Percentiles rank a stretch among this genome's conserved stretches.
phyloP scores from a whole-genome alignment of 2,888 invertebrate species.

The Tetrapedia diversipes region DNA sequence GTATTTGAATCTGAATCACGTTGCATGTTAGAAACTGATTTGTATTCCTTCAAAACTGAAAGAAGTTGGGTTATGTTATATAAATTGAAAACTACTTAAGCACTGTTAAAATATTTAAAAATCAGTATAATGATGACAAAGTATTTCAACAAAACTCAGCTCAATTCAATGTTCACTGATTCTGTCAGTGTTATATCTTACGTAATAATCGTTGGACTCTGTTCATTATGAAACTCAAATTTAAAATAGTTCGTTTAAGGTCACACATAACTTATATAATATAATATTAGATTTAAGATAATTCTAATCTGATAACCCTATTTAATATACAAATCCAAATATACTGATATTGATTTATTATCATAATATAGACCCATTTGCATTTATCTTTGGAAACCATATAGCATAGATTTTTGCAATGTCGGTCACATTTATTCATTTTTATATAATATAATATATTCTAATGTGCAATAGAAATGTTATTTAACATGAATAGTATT shows the following conservation, averaged over 20 bases:
- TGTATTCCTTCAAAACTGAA: slow-evolving; percentile 34
- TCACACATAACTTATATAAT: slow-evolving; percentile 4
- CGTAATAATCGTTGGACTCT: slow-evolving; percentile 33
- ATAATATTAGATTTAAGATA: not conserved
- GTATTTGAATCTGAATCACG: slow-evolving; percentile 31
- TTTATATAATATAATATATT: not conserved
- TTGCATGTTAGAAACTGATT: slow-evolving; percentile 58
- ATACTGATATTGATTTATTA: not conserved
- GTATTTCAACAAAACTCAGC: not conserved
- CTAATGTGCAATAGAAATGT: not conserved
- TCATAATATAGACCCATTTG: not conserved
- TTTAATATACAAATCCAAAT: not conserved
- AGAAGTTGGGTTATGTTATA: slow-evolving; percentile 32
- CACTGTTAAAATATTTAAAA: not conserved
- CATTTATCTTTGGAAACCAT: not conserved
- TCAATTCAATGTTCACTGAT: slow-evolving; percentile 3
- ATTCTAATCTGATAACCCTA: not conserved
- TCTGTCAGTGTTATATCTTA: slow-evolving; percentile 39
- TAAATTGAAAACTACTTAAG: not conserved
- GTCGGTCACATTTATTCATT: not conserved
- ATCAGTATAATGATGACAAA: not conserved
- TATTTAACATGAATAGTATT: not conserved
- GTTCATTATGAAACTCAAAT: slow-evolving; percentile 12
- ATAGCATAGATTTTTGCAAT: no score
- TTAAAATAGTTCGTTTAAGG: slow-evolving; percentile 22